Evolutionary conservation across 2,113 vertebrate species (phyloP), one percentile per base, ranked within the genome.

Genomic region (Motacilla alba): DNA sequence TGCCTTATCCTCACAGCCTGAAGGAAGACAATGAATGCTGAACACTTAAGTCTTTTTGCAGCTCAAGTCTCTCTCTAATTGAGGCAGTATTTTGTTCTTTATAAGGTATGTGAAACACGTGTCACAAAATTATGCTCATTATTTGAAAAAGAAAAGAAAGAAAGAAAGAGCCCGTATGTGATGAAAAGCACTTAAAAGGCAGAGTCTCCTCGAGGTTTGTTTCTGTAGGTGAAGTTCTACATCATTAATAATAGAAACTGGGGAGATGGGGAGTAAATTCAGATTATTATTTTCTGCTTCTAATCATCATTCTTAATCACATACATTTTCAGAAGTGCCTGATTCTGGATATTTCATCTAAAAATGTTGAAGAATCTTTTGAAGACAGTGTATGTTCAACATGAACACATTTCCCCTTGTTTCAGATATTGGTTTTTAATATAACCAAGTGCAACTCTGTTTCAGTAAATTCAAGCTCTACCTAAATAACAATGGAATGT

Each of bases 21-120:
- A 68, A 79, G 80, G 49, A 70, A 93, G 53, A 19, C 35, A 55
- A 77, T 72, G 68, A 87, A 88, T 89, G 60, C 43, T 77, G 50
- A 87, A 53, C 66, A 72, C 28, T 74, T 73, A 35, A 31, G 62
- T 4, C 9, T 66, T 87, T 93, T 62, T 39, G 59, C 70, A 83
- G 49, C 20, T 83, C n/a, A 56, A 58, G 26, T 41, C 9, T 50
- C 33, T 90, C 27, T 69, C 52, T 93, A 74, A 83, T 55, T 13
- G 1, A 93, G 39, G 27, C 18, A 63, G 18, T 49, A 72, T 85
- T 91, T 93, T 80, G 35, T 56, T 73, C 63, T 80, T 58, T 47
- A 28, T 11, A 56, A 93, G 58, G 26, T 19, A 41, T 5, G 8
- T 33, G 53, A 85, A 89, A n/a, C 12, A 13, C 8, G 9, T 24